Evolutionary conservation across 1,140 invertebrate genomes (phyloP), one percentile per base, ranked within the genome.

Genomic region (Hyposmocoma kahamanoa): DNA sequence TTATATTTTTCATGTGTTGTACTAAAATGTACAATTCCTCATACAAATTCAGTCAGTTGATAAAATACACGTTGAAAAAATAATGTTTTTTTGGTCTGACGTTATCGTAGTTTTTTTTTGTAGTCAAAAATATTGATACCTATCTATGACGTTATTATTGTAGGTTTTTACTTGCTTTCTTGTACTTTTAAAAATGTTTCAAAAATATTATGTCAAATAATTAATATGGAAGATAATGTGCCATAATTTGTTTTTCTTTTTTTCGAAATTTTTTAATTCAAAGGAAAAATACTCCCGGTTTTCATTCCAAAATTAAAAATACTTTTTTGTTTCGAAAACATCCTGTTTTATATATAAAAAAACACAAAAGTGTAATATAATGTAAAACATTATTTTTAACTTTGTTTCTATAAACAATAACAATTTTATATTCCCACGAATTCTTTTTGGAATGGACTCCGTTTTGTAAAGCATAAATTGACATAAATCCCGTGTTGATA

Each of bases 201-300:
- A 21, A 42, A 21, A 13, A 20, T 22, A 19, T 42, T 34, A 50
- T n/a, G n/a, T n/a, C n/a, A 53, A 38, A 42, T 30, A 50, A 67
- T 56, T 55, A 50, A 47, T 49, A 53, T 48, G 43, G 47, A 49
- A 43, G 42, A 24, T 46, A 52, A 50, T 47, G 52, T 80, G 76
- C 72, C 72, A 81, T 76, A 78, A 62, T 56, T 47, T 42, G 47
- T 47, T n/a, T 36, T 8, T 30, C 38, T 36, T 59, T 48, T 52
- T 50, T 56, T 53, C 39, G 41, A 36, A 19, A 53, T 18, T 24
- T 47, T 32, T 30, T n/a, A 21, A 30, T n/a, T n/a, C n/a, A n/a
- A n/a, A n/a, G n/a, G n/a, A n/a, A n/a, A n/a, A n/a, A n/a, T n/a
- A n/a, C n/a, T n/a, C n/a, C n/a, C n/a, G n/a, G n/a, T n/a, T n/a